Evolutionary conservation across 2,797 vertebrate genomes (phyloP).

Genomic region (Melanotaenia pygmaea): DNA sequence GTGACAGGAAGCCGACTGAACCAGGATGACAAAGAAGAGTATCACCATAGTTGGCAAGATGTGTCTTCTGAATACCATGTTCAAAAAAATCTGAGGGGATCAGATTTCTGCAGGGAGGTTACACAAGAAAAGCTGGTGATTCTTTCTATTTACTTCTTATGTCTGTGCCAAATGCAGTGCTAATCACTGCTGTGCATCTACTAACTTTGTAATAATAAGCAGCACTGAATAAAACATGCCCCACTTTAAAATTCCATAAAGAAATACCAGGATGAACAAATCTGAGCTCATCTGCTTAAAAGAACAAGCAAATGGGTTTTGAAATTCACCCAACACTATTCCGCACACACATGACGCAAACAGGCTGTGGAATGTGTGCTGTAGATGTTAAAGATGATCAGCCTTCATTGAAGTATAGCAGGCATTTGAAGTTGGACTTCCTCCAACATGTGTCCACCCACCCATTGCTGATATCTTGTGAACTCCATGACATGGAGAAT

Average conservation of each 20-base stretch:
- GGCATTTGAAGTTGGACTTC: conserved; percentile 36
- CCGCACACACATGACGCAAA: background rate
- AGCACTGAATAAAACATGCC: background rate
- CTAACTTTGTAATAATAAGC: background rate
- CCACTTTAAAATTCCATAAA: background rate
- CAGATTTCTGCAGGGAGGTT: background rate
- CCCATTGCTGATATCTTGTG: conserved; percentile 19
- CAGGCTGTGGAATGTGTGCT: conserved; percentile 19
- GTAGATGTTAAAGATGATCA: conserved; percentile 29
- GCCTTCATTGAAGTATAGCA: conserved; percentile 2
- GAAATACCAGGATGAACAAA: background rate
- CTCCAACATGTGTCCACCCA: conserved; percentile 46
- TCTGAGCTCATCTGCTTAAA: background rate
- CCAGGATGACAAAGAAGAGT: background rate
- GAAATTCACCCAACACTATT: background rate
- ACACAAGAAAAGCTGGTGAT: background rate
- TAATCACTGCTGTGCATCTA: background rate
- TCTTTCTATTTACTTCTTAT: background rate
- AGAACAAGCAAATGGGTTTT: background rate
- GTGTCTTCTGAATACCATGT: background rate
- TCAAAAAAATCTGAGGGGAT: background rate
- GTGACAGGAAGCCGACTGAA: background rate
- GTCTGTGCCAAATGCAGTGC: background rate
- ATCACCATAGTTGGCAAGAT: background rate
- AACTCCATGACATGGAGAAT: conserved; percentile 23